phyloP scores from a whole-genome alignment of 2,797 vertebrate genomes.

The Petrocephalus schoutedeni region DNA sequence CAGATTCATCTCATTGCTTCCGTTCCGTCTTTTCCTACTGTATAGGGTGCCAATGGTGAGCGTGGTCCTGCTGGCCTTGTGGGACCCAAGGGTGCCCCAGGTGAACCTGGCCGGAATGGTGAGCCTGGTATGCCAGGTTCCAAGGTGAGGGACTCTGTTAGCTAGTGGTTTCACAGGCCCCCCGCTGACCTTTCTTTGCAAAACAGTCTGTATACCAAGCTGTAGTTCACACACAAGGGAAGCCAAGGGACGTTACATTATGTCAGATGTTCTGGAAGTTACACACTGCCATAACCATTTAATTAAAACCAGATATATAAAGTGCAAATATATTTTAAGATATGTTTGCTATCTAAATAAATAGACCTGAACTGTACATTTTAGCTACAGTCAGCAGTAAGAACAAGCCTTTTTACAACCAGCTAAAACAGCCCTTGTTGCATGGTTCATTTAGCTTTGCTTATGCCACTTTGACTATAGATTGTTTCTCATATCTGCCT shows the following conservation, averaged over 20 bases:
- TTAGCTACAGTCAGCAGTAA: not conserved
- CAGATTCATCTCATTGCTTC: not conserved
- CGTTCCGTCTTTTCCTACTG: not conserved
- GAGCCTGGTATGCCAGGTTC: constrained; percentile 81
- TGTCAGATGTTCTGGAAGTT: not conserved
- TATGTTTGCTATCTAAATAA: not conserved
- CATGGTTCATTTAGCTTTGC: not conserved
- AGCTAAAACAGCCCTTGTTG: not conserved
- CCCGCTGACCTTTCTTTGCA: not conserved
- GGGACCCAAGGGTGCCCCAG: constrained; percentile 75
- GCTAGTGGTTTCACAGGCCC: not conserved
- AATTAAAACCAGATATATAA: not conserved
- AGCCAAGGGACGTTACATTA: not conserved
- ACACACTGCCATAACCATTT: not conserved
- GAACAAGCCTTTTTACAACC: not conserved
- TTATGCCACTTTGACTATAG: not conserved
- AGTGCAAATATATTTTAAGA: not conserved
- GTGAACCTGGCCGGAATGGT: constrained; percentile 78
- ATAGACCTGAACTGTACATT: not conserved
- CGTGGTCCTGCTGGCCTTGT: constrained; percentile 68
- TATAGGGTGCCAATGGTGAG: constrained; percentile 73
- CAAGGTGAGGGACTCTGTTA: constrained; percentile 63
- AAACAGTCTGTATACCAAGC: not conserved
- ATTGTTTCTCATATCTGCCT: not conserved
- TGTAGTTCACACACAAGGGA: not conserved